Percentiles rank a stretch among this genome's conserved stretches.
phyloP scores from a whole-genome alignment of 2,888 invertebrate species.

The Alloplasta piceator region DNA sequence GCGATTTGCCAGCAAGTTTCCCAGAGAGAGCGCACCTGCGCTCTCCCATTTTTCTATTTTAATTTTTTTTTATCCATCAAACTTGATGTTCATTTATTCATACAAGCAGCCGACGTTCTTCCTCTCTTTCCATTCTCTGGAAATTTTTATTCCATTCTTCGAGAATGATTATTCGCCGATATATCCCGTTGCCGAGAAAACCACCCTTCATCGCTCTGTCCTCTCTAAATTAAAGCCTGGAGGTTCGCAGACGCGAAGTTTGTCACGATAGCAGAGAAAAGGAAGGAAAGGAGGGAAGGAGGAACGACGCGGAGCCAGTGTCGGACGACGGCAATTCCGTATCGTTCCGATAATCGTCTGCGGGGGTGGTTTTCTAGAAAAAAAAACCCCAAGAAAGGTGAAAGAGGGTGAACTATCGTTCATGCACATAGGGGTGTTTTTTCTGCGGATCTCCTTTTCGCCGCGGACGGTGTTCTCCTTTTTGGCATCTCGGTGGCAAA shows the following conservation, averaged over 20 bases:
- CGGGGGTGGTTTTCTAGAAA: constrained; percentile 22
- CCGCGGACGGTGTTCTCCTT: no score
- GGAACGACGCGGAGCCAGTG: constrained; percentile 54
- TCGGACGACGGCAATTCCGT: constrained; percentile 72
- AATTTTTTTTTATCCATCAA: constrained; percentile 15
- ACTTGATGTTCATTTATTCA: constrained; percentile 54
- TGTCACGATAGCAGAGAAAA: constrained; percentile 7
- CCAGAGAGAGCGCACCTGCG: constrained; percentile 16
- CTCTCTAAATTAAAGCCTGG: constrained; percentile 23
- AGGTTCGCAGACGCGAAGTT: constrained; percentile 36
- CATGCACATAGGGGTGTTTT: constrained; percentile 39
- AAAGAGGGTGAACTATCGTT: constrained; percentile 19
- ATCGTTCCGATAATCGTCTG: constrained; percentile 77
- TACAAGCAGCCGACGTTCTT: constrained; percentile 19
- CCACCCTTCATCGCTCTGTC: neutral
- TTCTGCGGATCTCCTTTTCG: constrained; percentile 12
- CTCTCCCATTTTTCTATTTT: constrained; percentile 16
- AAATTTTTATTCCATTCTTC: neutral
- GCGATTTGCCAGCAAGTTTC: constrained; percentile 13
- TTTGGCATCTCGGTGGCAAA: constrained; percentile 37
- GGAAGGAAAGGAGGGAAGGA: constrained; percentile 19
- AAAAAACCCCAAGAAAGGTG: constrained; percentile 4
- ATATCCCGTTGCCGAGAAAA: neutral
- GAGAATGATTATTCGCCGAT: neutral
- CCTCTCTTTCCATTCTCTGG: neutral